Percentiles rank a stretch among this genome's conserved stretches.
Evolutionary conservation across 1,140 invertebrate species (phyloP).

Genomic region (Drosophila littoralis): DNA sequence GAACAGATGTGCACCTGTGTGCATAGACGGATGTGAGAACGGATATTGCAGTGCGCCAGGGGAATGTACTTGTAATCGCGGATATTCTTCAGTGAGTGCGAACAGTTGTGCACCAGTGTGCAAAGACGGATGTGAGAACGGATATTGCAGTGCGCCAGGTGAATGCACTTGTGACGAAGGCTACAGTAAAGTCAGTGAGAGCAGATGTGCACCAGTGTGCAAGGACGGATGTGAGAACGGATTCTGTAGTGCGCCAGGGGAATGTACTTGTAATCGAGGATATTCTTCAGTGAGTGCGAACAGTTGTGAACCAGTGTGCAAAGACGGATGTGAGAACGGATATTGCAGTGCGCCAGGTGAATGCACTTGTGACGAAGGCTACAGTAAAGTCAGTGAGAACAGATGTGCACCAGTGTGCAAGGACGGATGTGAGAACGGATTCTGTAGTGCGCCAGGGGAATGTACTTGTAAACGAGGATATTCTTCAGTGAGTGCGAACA

Average conservation of each 20-base stretch:
- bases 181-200: not conserved
- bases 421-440: constrained; percentile 13
- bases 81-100: not conserved
- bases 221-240: no score
- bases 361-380: constrained; percentile 19
- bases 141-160: not conserved
- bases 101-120: constrained; percentile 10
- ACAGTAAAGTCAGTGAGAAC: constrained; percentile 4
- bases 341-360: not conserved
- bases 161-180: not conserved
- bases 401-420: constrained; percentile 15
- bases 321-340: constrained; percentile 16
- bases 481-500: constrained; percentile 2
- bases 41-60: constrained; percentile 12
- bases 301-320: constrained; percentile 16
- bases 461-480: constrained; percentile 8
- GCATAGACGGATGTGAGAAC: constrained; percentile 10
- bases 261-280: constrained; percentile 13
- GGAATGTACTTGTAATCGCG: constrained; percentile 3
- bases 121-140: constrained; percentile 3
- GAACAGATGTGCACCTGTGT: constrained; percentile 18
- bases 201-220: no score
- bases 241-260: no score
- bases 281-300: constrained; percentile 7
- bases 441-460: constrained; percentile 5